A percentile compares a stretch with the other conserved stretches of the same genome.
Evolutionary conservation across 2,888 invertebrate genomes (phyloP).

Genomic region (Deroplatys truncata): DNA sequence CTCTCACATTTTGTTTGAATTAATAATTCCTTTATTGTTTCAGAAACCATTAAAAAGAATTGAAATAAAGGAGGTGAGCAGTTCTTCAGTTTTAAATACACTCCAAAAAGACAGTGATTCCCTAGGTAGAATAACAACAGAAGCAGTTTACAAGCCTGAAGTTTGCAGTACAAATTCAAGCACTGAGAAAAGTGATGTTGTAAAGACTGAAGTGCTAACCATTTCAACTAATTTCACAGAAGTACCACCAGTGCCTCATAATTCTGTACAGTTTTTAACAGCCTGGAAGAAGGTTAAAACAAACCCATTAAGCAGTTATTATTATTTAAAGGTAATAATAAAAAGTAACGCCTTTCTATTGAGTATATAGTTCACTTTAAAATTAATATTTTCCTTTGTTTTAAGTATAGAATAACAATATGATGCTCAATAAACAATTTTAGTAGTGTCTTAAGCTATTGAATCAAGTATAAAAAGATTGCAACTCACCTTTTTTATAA

Average conservation of each 20-base stretch:
- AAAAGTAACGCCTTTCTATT: neutral
- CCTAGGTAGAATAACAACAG: neutral
- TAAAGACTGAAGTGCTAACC: neutral
- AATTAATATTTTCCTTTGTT: conserved; percentile 33
- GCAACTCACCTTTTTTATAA: no score
- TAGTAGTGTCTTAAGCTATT: no score
- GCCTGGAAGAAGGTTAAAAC: conserved; percentile 58
- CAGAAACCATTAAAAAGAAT: conserved; percentile 57
- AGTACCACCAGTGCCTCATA: conserved; percentile 51
- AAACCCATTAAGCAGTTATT: conserved; percentile 49
- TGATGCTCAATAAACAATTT: no score
- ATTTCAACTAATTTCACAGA: neutral
- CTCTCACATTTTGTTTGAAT: neutral
- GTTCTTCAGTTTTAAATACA: conserved; percentile 30
- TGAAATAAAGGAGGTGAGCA: conserved; percentile 47
- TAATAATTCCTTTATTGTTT: conserved; percentile 29
- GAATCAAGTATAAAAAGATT: no score
- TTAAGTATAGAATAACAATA: neutral
- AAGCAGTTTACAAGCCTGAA: neutral
- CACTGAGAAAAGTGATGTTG: neutral
- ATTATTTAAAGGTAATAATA: conserved; percentile 56
- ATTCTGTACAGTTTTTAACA: conserved; percentile 61
- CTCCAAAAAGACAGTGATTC: neutral
- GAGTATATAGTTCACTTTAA: neutral
- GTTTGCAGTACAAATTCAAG: neutral